phyloP scores from a whole-genome alignment of 2,888 invertebrate species.

The Xestia xanthographa region DNA sequence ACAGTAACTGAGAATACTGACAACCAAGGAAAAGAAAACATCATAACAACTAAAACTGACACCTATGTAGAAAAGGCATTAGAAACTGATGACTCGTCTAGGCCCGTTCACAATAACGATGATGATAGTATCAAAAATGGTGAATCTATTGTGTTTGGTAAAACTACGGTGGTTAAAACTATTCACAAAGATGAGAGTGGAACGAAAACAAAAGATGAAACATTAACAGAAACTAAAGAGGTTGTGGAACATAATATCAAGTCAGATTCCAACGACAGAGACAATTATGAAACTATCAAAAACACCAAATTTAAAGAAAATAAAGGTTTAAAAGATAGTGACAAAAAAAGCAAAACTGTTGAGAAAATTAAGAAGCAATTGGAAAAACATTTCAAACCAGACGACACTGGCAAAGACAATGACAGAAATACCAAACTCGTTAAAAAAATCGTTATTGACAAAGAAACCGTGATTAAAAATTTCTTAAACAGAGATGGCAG shows the following conservation, averaged over 20 bases:
- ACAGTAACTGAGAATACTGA: not conserved
- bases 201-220: not conserved
- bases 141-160: not conserved
- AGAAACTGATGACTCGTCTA: not conserved
- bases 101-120: not conserved
- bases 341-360: not conserved
- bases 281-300: not conserved
- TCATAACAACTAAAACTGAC: not conserved
- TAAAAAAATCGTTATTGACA: not conserved
- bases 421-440: too few species aligned
- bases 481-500: not conserved
- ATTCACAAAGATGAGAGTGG: not conserved
- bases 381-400: not conserved
- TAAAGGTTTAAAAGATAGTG: not conserved
- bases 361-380: too few species aligned
- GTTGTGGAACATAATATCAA: not conserved
- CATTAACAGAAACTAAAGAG: not conserved
- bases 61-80: not conserved
- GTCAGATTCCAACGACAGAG: not conserved
- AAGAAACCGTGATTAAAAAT: not conserved
- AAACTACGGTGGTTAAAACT: not conserved
- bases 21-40: not conserved
- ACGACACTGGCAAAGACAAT: not conserved
- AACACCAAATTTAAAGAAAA: not conserved
- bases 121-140: not conserved